Percentiles rank a stretch among this genome's conserved stretches.
phyloP scores from a whole-genome alignment of 1,140 invertebrate genomes.

The Vanessa atalanta region DNA sequence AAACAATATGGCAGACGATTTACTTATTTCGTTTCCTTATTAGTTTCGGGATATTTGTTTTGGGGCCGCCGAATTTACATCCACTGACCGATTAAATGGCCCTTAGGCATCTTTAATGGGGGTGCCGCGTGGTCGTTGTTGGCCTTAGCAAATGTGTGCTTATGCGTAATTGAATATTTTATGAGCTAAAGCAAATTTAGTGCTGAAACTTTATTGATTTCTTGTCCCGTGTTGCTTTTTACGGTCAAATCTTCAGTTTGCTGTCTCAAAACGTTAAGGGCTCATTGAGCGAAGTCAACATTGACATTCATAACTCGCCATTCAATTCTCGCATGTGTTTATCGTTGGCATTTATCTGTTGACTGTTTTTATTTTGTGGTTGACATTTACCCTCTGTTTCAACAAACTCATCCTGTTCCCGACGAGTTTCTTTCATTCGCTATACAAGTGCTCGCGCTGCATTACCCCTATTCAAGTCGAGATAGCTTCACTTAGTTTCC shows the following conservation, averaged over 20 bases:
- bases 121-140: conserved; percentile 79
- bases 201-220: conserved; percentile 70
- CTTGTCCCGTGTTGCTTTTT: conserved; percentile 20
- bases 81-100: conserved; percentile 81
- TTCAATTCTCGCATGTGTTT: conserved; percentile 74
- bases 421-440: conserved; percentile 77
- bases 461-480: conserved; percentile 77
- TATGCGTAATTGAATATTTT: conserved; percentile 81
- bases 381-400: conserved; percentile 78
- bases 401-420: conserved; percentile 64
- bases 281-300: conserved; percentile 55
- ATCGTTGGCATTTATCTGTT: conserved; percentile 80
- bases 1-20: conserved; percentile 80
- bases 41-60: conserved; percentile 81
- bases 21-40: conserved; percentile 81
- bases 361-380: conserved; percentile 79
- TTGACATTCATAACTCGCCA: conserved; percentile 59
- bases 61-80: conserved; percentile 78
- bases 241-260: conserved; percentile 12
- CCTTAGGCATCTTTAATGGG: conserved; percentile 80
- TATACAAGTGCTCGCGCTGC: conserved; percentile 70
- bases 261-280: conserved; percentile 15
- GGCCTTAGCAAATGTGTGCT: conserved; percentile 78
- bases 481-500: conserved; percentile 81
- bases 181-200: conserved; percentile 72